Percentiles rank a stretch among this genome's conserved stretches.
phyloP scores from a whole-genome alignment of 2,888 invertebrate species.

The Microplitis manilae region DNA sequence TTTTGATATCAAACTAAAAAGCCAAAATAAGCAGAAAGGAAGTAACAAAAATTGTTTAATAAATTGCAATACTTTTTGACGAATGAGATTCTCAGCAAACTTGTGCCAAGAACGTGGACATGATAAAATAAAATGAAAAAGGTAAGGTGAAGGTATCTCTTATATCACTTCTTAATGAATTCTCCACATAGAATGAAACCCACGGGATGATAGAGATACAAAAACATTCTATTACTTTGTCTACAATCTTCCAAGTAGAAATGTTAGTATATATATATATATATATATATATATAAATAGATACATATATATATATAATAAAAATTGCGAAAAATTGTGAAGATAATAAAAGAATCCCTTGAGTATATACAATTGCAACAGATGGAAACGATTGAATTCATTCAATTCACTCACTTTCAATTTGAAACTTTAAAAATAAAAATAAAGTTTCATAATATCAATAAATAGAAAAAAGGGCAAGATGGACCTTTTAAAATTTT shows the following conservation, averaged over 20 bases:
- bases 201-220: conserved; percentile 42
- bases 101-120: conserved; percentile 39
- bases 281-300: too few species aligned
- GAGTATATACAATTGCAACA: conserved; percentile 27
- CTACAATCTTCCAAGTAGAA: conserved; percentile 22
- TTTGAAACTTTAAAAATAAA: conserved; percentile 15
- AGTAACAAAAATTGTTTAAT: conserved; percentile 40
- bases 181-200: conserved; percentile 41
- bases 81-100: conserved; percentile 39
- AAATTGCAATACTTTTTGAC: conserved; percentile 48
- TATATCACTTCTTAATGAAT: conserved; percentile 49
- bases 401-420: neutral
- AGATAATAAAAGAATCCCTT: conserved; percentile 19
- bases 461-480: too few species aligned
- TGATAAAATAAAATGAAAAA: conserved; percentile 11
- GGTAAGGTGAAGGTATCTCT: conserved; percentile 43
- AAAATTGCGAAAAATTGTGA: conserved; percentile 33
- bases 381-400: conserved; percentile 24
- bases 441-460: too few species aligned
- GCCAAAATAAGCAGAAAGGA: conserved; percentile 1
- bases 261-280: neutral
- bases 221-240: conserved; percentile 38
- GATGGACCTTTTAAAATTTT: too few species aligned
- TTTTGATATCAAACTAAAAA: conserved; percentile 6
- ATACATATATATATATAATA: neutral